phyloP scores from a whole-genome alignment of 2,113 vertebrate species.

The Ptychochromis oligacanthus region DNA sequence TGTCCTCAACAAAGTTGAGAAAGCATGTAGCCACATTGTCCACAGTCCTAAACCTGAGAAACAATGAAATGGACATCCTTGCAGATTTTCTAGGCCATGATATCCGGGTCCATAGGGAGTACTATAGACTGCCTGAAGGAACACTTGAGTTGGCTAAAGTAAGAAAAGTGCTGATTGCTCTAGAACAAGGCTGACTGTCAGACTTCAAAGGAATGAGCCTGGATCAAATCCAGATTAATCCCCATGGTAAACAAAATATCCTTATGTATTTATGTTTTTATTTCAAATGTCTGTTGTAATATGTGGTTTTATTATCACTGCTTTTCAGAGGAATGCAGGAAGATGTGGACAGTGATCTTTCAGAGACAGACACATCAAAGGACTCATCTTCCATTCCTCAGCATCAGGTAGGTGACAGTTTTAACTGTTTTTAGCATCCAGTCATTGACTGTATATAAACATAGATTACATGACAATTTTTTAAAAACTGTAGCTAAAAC shows the following conservation, averaged over 20 bases:
- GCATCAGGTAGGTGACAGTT: not conserved
- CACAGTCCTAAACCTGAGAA: slow-evolving; percentile 16
- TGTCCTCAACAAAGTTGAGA: slow-evolving; percentile 11
- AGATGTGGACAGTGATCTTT: not conserved
- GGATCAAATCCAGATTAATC: slow-evolving; percentile 17
- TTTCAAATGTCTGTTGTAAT: not conserved
- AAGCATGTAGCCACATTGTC: slow-evolving; percentile 27
- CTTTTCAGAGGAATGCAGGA: not conserved
- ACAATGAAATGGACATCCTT: slow-evolving; percentile 31
- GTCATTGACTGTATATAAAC: not conserved
- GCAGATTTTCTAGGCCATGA: not conserved
- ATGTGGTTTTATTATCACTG: not conserved
- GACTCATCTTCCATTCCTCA: not conserved
- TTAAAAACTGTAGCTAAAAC: not conserved
- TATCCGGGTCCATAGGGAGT: slow-evolving; percentile 17
- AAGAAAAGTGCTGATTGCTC: slow-evolving; percentile 13
- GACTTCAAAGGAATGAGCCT: slow-evolving; percentile 18
- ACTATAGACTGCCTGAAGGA: slow-evolving; percentile 26
- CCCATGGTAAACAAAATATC: not conserved
- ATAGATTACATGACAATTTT: not conserved
- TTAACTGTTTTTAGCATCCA: not conserved
- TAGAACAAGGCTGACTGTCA: not conserved
- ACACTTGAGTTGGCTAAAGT: slow-evolving; percentile 19
- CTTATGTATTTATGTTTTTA: not conserved
- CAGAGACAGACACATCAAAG: not conserved